A percentile compares a stretch with the other conserved stretches of the same genome.
These are phyloP conservation scores for Ennomos erosarius DNA, from an alignment of 2,888 invertebrate genomes.

Conservation along the genomic window DNA sequence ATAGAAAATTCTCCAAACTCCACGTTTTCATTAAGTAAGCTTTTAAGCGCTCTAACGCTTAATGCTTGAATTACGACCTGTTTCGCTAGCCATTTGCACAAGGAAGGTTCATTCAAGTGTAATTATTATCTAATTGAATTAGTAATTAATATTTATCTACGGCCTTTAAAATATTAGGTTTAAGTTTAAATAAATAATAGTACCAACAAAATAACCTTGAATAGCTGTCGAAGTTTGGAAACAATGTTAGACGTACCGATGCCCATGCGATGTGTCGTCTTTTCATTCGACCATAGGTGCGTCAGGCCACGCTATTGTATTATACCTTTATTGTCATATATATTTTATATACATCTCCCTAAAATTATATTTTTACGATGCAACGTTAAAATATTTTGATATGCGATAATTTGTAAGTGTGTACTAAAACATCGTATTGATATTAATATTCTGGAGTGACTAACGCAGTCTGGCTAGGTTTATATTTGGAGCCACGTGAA, in stretches of 20 bases:
- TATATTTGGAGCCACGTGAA: conserved; percentile 18
- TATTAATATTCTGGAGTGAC: conserved; percentile 60
- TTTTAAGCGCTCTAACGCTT: conserved; percentile 32
- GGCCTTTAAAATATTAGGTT: no score
- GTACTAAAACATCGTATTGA: conserved; percentile 48
- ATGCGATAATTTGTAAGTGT: conserved; percentile 33
- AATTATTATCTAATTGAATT: conserved; percentile 17
- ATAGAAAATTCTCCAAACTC: conserved; percentile 27
- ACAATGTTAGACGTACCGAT: no score
- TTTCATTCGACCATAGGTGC: no score
- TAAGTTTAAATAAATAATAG: no score
- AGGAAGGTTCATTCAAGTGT: conserved; percentile 10
- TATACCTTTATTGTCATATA: no score
- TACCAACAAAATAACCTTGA: no score
- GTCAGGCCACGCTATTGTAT: no score
- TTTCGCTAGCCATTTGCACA: conserved; percentile 18
- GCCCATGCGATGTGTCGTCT: no score
- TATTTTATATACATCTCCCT: not conserved
- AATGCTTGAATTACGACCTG: conserved; percentile 31
- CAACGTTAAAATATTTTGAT: conserved; percentile 22
- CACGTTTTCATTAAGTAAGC: conserved; percentile 37
- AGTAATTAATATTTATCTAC: not conserved
- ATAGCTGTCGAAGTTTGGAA: no score
- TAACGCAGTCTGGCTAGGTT: conserved; percentile 54
- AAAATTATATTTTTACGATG: conserved; percentile 16